A percentile compares a stretch with the other conserved stretches of the same genome.
Evolutionary conservation across 2,797 vertebrate genomes (phyloP).

Genomic region (Hydrophis major): DNA sequence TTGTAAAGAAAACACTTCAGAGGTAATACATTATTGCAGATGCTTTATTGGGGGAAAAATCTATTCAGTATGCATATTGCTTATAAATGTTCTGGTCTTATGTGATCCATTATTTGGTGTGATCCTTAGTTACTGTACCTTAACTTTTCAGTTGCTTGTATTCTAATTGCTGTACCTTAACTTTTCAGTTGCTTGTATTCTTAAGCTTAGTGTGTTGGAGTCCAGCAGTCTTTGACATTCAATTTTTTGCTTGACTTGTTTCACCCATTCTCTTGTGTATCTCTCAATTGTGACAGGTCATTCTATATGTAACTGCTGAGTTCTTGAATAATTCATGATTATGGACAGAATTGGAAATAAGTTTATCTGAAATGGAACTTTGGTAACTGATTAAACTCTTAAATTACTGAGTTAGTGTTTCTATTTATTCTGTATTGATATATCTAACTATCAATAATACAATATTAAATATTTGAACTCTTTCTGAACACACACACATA

Average conservation of each 20-base stretch:
- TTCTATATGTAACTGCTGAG: neutral
- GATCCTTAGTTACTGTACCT: neutral
- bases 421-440: neutral
- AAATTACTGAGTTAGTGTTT: neutral
- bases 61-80: neutral
- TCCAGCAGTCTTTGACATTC: neutral
- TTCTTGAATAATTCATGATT: neutral
- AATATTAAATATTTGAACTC: neutral
- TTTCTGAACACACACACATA: neutral
- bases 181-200: neutral
- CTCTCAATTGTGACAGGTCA: neutral
- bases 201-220: neutral
- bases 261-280: neutral
- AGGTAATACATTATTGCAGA: constrained; percentile 12
- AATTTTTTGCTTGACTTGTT: neutral
- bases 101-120: neutral
- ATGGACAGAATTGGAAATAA: neutral
- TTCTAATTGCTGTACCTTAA: neutral
- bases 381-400: neutral
- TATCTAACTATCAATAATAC: neutral
- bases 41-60: neutral
- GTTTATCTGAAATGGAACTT: neutral
- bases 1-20: constrained; percentile 21
- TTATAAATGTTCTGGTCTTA: neutral
- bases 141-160: neutral